A percentile compares a stretch with the other conserved stretches of the same genome.
Evolutionary conservation across 1,140 invertebrate species (phyloP).

Genomic region (Sycobia sp.): DNA sequence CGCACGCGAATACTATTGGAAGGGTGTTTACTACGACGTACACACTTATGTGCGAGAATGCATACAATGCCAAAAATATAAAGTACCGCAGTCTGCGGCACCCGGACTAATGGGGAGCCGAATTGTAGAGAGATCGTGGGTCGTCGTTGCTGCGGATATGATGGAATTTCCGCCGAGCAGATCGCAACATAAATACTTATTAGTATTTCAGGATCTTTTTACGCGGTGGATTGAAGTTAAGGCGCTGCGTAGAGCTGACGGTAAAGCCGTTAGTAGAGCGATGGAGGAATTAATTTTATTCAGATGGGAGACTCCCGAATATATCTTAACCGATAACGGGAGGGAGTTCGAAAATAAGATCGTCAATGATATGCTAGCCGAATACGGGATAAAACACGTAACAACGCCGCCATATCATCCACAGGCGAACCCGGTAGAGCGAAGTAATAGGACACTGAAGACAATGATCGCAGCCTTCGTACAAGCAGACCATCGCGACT

Average conservation of each 20-base stretch:
- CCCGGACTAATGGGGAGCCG: not conserved
- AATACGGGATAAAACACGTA: not conserved
- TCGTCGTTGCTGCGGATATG: conserved; percentile 25
- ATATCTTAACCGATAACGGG: conserved; percentile 24
- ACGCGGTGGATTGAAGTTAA: conserved; percentile 30
- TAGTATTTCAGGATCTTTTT: conserved; percentile 32
- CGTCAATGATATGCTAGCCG: not conserved
- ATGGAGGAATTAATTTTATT: conserved; percentile 17
- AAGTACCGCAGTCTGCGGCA: not conserved
- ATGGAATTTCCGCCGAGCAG: conserved; percentile 22
- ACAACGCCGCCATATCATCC: conserved; percentile 12
- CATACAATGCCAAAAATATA: not conserved
- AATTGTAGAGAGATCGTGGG: conserved; percentile 19
- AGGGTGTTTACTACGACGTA: not conserved
- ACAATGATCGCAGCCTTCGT: conserved; percentile 7
- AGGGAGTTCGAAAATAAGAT: conserved; percentile 20
- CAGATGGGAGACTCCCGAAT: conserved; percentile 24
- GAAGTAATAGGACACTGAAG: conserved; percentile 11
- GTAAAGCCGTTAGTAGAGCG: not conserved
- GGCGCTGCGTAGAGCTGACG: not conserved
- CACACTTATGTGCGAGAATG: not conserved
- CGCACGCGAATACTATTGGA: conserved; percentile 11
- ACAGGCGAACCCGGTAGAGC: conserved; percentile 14
- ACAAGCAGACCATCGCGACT: not conserved
- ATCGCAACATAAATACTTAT: conserved; percentile 6